phyloP scores from a whole-genome alignment of 2,113 vertebrate genomes.

The Carassius auratus region DNA sequence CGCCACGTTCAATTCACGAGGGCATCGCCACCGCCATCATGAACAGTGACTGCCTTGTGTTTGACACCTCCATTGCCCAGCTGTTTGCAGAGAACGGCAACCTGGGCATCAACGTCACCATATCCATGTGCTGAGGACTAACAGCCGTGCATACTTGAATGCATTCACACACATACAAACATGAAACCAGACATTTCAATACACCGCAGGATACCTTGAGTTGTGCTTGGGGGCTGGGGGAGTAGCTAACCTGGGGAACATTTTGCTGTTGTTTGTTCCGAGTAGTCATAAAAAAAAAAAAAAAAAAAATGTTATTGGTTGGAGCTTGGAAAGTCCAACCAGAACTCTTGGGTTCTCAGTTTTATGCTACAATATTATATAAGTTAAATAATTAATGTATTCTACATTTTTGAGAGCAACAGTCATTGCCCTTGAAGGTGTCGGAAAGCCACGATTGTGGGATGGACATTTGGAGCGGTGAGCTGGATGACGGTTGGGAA shows the following conservation, averaged over 20 bases:
- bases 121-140: slow-evolving; percentile 96
- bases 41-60: slow-evolving; percentile 99
- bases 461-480: slow-evolving; percentile 29
- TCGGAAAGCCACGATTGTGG: slow-evolving; percentile 34
- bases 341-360: slow-evolving; percentile 48
- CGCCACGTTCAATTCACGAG: slow-evolving; percentile 96
- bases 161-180: slow-evolving; percentile 53
- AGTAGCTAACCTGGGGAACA: slow-evolving; percentile 36
- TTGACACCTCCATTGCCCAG: slow-evolving; percentile 99
- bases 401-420: slow-evolving; percentile 50
- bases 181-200: slow-evolving; percentile 63
- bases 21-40: slow-evolving; percentile 99
- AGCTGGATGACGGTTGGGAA: slow-evolving; percentile 22
- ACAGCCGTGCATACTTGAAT: slow-evolving; percentile 49
- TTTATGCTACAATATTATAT: slow-evolving; percentile 57
- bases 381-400: slow-evolving; percentile 58
- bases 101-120: slow-evolving; percentile 99
- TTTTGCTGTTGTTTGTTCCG: slow-evolving; percentile 51
- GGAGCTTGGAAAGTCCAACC: slow-evolving; percentile 48
- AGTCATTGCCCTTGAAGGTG: slow-evolving; percentile 37
- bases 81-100: slow-evolving; percentile 99
- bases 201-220: slow-evolving; percentile 56
- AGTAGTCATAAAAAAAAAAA: slow-evolving; percentile 23
- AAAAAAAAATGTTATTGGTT: slow-evolving; percentile 29
- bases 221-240: slow-evolving; percentile 37